Base-by-base conservation (phyloP, 2,888 invertebrate species). In the Lasius platythorax region DNA sequence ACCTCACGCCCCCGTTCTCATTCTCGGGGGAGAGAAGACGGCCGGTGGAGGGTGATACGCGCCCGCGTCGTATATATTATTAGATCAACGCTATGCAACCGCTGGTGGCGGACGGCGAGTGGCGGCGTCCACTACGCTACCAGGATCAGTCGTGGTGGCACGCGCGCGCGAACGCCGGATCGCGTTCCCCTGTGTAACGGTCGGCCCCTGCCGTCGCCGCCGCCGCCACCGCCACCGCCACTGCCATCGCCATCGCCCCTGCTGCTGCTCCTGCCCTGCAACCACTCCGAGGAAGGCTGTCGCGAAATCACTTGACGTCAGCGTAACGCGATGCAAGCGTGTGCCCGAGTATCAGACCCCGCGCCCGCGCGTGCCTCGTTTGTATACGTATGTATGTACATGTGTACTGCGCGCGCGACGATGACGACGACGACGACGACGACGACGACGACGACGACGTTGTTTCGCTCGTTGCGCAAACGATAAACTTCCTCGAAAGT, bases 221-320 rank as follows among this genome's bases (percentile, higher is more conserved):
- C 50, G 33, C 23, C 23, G 28, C 15, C 40, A 15, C 58, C 56
- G 33, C 37, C 70, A 50, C 58, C 37, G 30, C 66, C 70, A 58
- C 33, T 40, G 23, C 56, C 43, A 40, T 23, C 53, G 23, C 56
- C 43, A 40, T 23, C 40, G 40, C 40, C 37, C 12, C n/a, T 40
- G 18, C 12, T 28, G n/a, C 18, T 33, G 8, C 67, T 33, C 12
- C 67, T 72, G 37, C 37, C 37, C 15, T 30, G 23, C 28, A 12
- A n/a, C 12, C 53, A 5, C 68, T 73, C n/a, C 78, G 67, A 89
- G 73, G 63, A 68, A 79, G 86, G 85, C 68, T 53, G 53, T 53
- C 75, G 74, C 78, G 83, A 86, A 85, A 88, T 85, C 73, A 61
- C 81, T 88, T 83, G 90, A 89, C 89, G 89, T 89, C 87, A 87